Evolutionary conservation across 2,797 vertebrate genomes (phyloP), one percentile per base, ranked within the genome.

Genomic region (Xerus rutilus): DNA sequence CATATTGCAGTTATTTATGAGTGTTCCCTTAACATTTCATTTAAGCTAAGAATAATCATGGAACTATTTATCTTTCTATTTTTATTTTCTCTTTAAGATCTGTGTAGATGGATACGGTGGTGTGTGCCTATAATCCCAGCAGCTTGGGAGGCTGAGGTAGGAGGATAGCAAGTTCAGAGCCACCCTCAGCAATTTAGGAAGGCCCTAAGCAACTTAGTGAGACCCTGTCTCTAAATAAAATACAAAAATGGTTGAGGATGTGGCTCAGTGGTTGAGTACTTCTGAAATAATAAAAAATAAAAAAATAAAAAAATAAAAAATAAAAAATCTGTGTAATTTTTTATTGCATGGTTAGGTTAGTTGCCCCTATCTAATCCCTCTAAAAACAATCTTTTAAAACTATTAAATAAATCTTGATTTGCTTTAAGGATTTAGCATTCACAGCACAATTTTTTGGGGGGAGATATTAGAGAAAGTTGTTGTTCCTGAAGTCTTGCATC

Each of bases 11-110:
- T 93, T 95, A 65, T 86, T 89, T 96, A 39, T 47, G 85, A 95
- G 8, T 65, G 70, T 85, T 13, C 82, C 12, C 17, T 93, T 89
- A 70, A 49, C 49, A 49, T 92, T 86, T 89, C 32, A 65, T 83
- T 89, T 83, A 87, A 93, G 32, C 69, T 81, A 92, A 79, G 64
- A 77, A 70, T 67, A 93, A 78, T 86, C 30, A 25, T 86, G 43
- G 13, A 95, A 65, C 28, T 91, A 79, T 86, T 83, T 87, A 18
- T 52, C n/a, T 49, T 93, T 74, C 23, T 78, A 20, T 77, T 78
- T 93, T 89, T 84, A 47, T 57, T 86, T 20, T 87, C 32, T 76
- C 62, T 95, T 73, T 95, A 76, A 93, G 67, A 78, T 76, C n/a
- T 45, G 6, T 67, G 11, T 76, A 32, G 54, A 18, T 8, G 1